Evolutionary conservation across 2,797 vertebrate species (phyloP).

Genomic region (Phoeniculus purpureus): DNA sequence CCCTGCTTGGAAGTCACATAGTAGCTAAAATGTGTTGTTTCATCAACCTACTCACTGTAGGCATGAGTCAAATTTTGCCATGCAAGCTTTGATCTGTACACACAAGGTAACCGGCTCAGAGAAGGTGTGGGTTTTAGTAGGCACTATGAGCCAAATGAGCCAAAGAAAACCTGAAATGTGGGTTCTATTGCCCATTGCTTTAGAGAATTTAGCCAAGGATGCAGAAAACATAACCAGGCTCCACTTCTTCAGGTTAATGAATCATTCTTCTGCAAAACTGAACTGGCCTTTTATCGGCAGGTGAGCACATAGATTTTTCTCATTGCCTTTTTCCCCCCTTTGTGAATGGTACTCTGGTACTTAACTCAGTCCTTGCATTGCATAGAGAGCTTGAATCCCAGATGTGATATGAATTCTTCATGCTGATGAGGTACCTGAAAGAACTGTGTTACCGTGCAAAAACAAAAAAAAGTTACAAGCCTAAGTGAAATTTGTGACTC

Average conservation of each 20-base stretch:
- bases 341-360: not conserved
- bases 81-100: not conserved
- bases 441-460: not conserved
- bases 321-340: not conserved
- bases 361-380: not conserved
- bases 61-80: not conserved
- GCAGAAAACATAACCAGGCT: not conserved
- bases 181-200: not conserved
- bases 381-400: not conserved
- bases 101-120: not conserved
- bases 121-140: accelerated
- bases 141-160: not conserved
- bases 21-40: not conserved
- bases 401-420: not conserved
- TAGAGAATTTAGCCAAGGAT: not conserved
- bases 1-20: not conserved
- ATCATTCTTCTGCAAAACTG: not conserved
- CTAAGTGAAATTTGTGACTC: not conserved
- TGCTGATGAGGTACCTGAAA: not conserved
- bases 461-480: not conserved
- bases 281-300: not conserved
- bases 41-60: not conserved
- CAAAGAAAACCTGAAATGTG: not conserved
- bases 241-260: not conserved
- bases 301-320: not conserved